A percentile compares a stretch with the other conserved stretches of the same genome.
phyloP scores from a whole-genome alignment of 1,140 invertebrate genomes.

The Drosophila azteca region DNA sequence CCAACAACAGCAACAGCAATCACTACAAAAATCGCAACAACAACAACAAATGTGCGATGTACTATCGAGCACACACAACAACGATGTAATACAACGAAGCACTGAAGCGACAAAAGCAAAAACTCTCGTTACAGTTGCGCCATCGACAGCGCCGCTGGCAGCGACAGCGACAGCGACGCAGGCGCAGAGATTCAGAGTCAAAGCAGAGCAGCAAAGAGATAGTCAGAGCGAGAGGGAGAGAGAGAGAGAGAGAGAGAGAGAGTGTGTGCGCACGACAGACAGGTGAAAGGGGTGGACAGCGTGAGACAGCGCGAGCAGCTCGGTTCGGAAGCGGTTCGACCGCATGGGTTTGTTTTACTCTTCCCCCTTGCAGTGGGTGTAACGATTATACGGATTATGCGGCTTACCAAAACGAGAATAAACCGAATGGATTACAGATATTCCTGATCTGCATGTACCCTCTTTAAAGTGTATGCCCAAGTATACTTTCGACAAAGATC shows the following conservation, averaged over 20 bases:
- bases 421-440: no score
- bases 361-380: no score
- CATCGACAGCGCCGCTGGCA: conserved; percentile 63
- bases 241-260: conserved; percentile 6
- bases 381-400: no score
- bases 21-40: conserved; percentile 58
- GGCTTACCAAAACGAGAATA: no score
- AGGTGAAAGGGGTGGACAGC: conserved; percentile 70
- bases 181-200: conserved; percentile 49
- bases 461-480: no score
- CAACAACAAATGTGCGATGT: conserved; percentile 40
- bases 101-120: conserved; percentile 27
- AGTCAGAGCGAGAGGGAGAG: neutral
- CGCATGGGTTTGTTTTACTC: no score
- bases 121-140: conserved; percentile 68
- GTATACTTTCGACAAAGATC: no score
- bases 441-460: no score
- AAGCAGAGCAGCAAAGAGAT: conserved; percentile 15
- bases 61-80: conserved; percentile 39
- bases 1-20: conserved; percentile 45
- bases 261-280: conserved; percentile 39
- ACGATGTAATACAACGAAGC: conserved; percentile 65
- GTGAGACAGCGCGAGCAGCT: conserved; percentile 4
- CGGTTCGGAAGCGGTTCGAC: no score
- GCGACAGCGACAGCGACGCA: conserved; percentile 20